Conservation (phyloP, 2,113 vertebrate genomes). For the Strigops habroptila region DNA sequence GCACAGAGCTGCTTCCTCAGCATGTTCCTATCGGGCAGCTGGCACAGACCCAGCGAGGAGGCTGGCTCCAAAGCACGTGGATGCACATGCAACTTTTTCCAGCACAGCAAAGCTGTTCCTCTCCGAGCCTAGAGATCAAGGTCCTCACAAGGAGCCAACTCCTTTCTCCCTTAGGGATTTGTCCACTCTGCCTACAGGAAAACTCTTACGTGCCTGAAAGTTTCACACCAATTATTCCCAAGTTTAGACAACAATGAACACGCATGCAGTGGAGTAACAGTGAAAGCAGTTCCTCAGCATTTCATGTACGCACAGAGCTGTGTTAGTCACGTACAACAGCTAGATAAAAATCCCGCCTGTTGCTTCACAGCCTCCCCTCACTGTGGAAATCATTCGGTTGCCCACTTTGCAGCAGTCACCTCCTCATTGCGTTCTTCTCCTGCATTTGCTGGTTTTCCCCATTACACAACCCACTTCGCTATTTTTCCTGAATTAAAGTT, state of each 20-base stretch:
- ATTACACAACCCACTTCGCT: slow-evolving; percentile 5
- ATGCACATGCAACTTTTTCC: slow-evolving; percentile 4
- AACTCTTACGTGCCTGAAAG: neutral
- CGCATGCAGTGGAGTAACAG: neutral
- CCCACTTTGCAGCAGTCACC: neutral
- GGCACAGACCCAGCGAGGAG: neutral
- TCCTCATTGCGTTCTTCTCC: neutral
- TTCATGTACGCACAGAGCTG: neutral
- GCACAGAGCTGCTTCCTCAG: slow-evolving; percentile 33
- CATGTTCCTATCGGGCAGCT: neutral
- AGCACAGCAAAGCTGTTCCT: neutral
- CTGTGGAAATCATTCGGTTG: neutral
- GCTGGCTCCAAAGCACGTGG: slow-evolving; percentile 30
- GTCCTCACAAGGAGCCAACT: neutral
- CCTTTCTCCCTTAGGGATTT: neutral
- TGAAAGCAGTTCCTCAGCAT: neutral
- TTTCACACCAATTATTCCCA: slow-evolving; percentile 18
- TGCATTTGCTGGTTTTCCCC: slow-evolving; percentile 2
- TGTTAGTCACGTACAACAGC: neutral
- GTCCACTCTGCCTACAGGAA: slow-evolving; percentile 4
- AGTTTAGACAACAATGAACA: neutral
- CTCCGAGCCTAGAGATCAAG: neutral
- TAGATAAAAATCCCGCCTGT: neutral
- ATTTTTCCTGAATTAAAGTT: slow-evolving; percentile 37
- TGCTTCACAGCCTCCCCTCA: neutral